These are phyloP conservation scores for Drosophila jambulina DNA, from an alignment of 1,140 invertebrate genomes.

Conservation along the genomic window DNA sequence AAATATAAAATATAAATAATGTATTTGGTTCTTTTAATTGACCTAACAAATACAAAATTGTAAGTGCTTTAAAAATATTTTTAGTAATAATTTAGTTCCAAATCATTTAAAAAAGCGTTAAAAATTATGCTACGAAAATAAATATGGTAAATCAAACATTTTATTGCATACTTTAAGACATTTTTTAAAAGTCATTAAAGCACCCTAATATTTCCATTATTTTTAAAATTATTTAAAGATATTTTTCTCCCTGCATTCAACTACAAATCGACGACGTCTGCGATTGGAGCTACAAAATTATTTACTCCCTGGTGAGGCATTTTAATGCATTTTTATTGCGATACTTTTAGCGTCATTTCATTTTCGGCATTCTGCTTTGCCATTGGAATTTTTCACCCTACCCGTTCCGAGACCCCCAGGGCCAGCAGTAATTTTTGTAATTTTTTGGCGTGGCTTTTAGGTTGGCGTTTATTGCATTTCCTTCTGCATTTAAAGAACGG, in stretches of 20 bases:
- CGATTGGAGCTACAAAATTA: slow-evolving; percentile 50
- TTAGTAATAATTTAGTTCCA: no score
- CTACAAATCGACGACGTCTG: slow-evolving; percentile 18
- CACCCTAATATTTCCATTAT: neutral
- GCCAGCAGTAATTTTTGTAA: slow-evolving; percentile 34
- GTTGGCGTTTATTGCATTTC: slow-evolving; percentile 75
- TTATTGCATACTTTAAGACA: neutral
- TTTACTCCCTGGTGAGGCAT: slow-evolving; percentile 60
- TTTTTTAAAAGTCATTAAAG: neutral
- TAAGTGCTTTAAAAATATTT: no score
- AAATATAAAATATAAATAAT: no score
- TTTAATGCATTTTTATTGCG: slow-evolving; percentile 79
- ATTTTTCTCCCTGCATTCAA: slow-evolving; percentile 11
- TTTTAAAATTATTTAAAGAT: neutral
- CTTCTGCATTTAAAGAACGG: slow-evolving; percentile 61
- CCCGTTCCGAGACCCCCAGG: neutral
- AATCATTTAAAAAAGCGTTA: neutral
- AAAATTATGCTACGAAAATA: neutral
- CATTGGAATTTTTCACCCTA: slow-evolving; percentile 43
- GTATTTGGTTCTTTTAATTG: no score
- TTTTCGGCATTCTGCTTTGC: slow-evolving; percentile 70
- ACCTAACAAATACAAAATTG: no score
- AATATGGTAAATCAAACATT: neutral
- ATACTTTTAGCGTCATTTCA: slow-evolving; percentile 70
- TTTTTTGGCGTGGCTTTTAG: slow-evolving; percentile 51